Percentiles rank a stretch among this genome's conserved stretches.
phyloP scores from a whole-genome alignment of 2,888 invertebrate genomes.

The Chrysopilus asiliformis region DNA sequence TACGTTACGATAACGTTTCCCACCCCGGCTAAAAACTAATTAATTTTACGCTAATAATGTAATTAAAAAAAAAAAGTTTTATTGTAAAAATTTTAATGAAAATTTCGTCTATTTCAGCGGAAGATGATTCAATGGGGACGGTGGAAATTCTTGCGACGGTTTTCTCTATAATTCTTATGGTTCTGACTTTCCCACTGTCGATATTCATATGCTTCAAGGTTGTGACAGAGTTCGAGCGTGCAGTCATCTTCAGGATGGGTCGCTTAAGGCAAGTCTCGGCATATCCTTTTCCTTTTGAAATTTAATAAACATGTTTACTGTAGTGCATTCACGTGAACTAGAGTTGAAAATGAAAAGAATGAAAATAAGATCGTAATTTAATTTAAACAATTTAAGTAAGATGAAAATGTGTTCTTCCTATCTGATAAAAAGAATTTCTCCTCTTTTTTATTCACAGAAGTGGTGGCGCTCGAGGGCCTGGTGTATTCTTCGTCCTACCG shows the following conservation, averaged over 20 bases:
- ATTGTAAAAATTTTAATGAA: too few species aligned
- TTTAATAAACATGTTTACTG: not conserved
- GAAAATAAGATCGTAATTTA: not conserved
- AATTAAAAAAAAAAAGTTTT: too few species aligned
- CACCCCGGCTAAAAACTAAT: too few species aligned
- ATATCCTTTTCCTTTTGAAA: not conserved
- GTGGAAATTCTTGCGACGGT: constrained; percentile 62
- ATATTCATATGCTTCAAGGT: constrained; percentile 78
- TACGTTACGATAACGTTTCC: too few species aligned
- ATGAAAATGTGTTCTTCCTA: too few species aligned
- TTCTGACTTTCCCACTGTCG: constrained; percentile 70
- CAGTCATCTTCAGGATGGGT: constrained; percentile 80
- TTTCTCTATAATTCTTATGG: constrained; percentile 55
- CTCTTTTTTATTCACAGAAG: constrained; percentile 15
- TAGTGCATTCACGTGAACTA: too few species aligned
- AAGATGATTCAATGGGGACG: constrained; percentile 52
- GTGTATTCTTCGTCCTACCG: constrained; percentile 85
- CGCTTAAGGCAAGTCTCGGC: constrained; percentile 40
- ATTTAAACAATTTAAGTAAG: too few species aligned
- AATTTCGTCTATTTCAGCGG: constrained; percentile 48
- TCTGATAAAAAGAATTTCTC: too few species aligned
- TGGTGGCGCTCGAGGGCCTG: constrained; percentile 72
- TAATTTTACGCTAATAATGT: too few species aligned
- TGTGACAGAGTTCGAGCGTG: constrained; percentile 75
- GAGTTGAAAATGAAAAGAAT: too few species aligned